Base-by-base conservation (phyloP, 2,888 invertebrate genomes). In the Frankliniella fusca region DNA sequence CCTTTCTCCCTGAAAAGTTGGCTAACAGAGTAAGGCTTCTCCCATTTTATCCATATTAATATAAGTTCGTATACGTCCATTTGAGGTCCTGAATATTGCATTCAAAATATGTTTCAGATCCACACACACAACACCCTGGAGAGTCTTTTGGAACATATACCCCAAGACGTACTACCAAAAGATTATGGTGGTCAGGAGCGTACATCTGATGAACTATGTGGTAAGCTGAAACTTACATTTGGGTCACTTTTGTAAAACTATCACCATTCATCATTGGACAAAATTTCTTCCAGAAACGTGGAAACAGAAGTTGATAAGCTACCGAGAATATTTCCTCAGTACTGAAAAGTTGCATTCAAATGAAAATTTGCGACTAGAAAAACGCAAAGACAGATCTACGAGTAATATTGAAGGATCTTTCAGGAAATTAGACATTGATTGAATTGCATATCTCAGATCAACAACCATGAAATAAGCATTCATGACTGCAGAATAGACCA, bases 181-280 rank as follows among this genome's bases (percentile, higher is more conserved):
- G 70, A 76, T 27, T 76, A 23, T 12, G 70, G 70, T 27, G 70
- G 70, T 27, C 70, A 76, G 23, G 70, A 76, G 27, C 70, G 70
- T 12, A 12, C 8, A 23, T 76, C 70, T 11, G 70, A 76, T 76
- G 70, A 76, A 27, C 70, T 76, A 9, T 76, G 70, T 76, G 70
- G 70, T 76, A 23, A 61, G 61, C 18, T 7, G 8, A 61, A 20
- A 15, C 61, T 61, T 18, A 15, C 18, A 18, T 38, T 38, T 38
- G 38, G 5, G 38, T 38, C 38, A 38, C 38, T 5, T 38, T 38
- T 5, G 38, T 38, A 12, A 54, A 54, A 20, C 15, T 54, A 54
- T 15, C 54, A 54, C 54, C 5, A 38, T 38, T 54, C 20, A 54
- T 54, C 18, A 54, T 54, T 5, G 38, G 5, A 38, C 2, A 38